These are phyloP conservation scores for Pandemis corylana DNA, from an alignment of 2,888 invertebrate species.

Conservation along the genomic window DNA sequence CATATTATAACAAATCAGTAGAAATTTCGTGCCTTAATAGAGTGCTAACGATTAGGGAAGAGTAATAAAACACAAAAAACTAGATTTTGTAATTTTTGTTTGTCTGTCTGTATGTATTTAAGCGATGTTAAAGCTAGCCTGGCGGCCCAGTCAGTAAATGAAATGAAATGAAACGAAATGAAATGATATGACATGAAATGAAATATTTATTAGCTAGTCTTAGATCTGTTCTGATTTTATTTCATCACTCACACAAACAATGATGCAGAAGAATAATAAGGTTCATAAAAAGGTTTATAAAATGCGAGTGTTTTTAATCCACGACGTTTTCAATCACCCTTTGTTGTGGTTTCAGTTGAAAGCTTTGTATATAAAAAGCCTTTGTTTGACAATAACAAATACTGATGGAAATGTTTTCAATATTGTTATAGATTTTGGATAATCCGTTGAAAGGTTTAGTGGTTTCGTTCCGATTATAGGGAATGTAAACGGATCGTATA, in stretches of 20 bases:
- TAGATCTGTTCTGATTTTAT: neutral
- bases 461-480: neutral
- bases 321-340: neutral
- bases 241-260: neutral
- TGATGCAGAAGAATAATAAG: neutral
- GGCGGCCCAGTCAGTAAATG: no score
- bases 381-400: conserved; percentile 12
- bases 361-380: conserved; percentile 13
- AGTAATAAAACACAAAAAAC: no score
- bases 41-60: no score
- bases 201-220: no score
- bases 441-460: conserved; percentile 13
- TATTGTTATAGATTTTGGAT: conserved; percentile 8
- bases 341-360: conserved; percentile 10
- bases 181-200: no score
- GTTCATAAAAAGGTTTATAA: neutral
- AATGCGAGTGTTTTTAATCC: neutral
- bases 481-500: neutral
- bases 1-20: no score
- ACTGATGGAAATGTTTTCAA: conserved; percentile 3
- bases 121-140: no score
- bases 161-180: no score
- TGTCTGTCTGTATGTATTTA: no score
- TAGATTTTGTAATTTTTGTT: no score
- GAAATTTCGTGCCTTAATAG: no score